Evolutionary conservation across 2,113 vertebrate genomes (phyloP).

Genomic region (Oophaga pumilio): DNA sequence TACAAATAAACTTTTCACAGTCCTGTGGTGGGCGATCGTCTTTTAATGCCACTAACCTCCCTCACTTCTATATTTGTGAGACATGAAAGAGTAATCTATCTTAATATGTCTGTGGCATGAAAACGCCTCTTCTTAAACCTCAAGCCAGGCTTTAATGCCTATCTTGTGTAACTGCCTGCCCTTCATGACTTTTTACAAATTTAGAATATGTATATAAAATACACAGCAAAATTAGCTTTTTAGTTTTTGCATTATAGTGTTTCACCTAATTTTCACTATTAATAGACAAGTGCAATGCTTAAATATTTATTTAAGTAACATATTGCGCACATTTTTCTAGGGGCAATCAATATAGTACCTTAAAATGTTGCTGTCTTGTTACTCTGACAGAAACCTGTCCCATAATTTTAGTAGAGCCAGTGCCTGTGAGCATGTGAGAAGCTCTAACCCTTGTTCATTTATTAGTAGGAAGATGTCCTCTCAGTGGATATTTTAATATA

Average conservation of each 20-base stretch:
- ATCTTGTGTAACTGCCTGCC: neutral
- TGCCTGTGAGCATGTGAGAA: no score
- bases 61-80: neutral
- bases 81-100: constrained; percentile 15
- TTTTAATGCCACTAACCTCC: neutral
- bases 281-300: no score
- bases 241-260: neutral
- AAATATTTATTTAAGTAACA: no score
- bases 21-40: neutral
- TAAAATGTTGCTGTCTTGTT: no score
- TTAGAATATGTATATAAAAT: neutral
- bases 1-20: neutral
- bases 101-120: constrained; percentile 1
- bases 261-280: no score
- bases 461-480: no score
- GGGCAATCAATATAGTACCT: no score
- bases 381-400: no score
- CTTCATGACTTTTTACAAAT: neutral
- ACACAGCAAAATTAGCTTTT: neutral
- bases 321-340: no score
- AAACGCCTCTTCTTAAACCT: constrained; percentile 7
- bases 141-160: neutral
- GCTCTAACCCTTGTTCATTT: no score
- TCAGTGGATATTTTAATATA: no score
- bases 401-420: no score